Base-by-base conservation (phyloP, 30 jellyfish, hydroid and myxozoan genomes). In the Morbakka virulenta region DNA sequence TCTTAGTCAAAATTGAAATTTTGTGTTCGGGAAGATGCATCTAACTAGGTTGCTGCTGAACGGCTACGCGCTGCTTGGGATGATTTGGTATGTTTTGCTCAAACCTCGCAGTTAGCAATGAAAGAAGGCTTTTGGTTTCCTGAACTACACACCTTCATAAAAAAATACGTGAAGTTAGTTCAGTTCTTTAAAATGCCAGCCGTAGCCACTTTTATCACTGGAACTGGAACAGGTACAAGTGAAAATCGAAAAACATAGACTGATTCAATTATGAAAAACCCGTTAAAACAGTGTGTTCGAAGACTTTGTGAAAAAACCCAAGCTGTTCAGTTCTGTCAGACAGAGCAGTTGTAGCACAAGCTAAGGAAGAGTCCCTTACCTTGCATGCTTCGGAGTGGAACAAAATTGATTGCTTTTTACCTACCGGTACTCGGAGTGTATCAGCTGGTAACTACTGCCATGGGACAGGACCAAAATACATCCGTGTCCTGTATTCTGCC, bases 31-130 rank as follows among this genome's bases (percentile, higher is more conserved):
- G 86, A 71, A 33, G 62, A 82, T 33, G 94, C 87, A 13, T 62
- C 67, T 28, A 62, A 82, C 23, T 35, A 65, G 28, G 81, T 30
- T 29, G 94, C 86, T 13, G 69, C 78, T 1, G 94, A 82, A 22
- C 65, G 89, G 12, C 28, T 79, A 50, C 2, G 11, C 68, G 76
- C 41, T 0, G 81, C 62, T 14, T 62, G 92, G 72, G 92, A 68
- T 30, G 92, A 69, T 35, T 33, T 67, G 63, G 79, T 84, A 26
- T 68, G 85, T 64, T 69, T 53, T 62, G 82, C 86, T 62, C 87
- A 82, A 28, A 82, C 82, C 3, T 64, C 72, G 12, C 87, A 82
- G 73, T 35, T 81, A 23, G 93, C 93, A n/a, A 66, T 81, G 30
- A 81, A 81, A 35, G 93, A 32, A 4, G 79, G 83, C 9, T 68